Evolutionary conservation across 35 echinoderm and acorn worm species (phyloP), one percentile per base, ranked within the genome.

Genomic region (Ophioderma brevispina): DNA sequence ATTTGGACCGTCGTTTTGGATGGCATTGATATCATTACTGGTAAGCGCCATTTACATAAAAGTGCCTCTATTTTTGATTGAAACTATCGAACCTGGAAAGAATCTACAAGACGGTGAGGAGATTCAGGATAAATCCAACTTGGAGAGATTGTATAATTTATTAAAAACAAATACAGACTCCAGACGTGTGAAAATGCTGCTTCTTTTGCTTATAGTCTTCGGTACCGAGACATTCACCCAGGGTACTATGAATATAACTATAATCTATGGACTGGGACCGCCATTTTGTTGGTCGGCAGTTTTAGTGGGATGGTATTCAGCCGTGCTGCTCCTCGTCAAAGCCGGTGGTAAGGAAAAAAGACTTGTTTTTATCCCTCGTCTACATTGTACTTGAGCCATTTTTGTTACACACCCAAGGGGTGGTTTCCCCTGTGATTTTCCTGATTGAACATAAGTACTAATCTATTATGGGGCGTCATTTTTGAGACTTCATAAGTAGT

Each of bases 21-120:
- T 86, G 34, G 38, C 32, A 55, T 38, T 33, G 31, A 46, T 55
- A 30, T 77, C 38, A 11, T 33, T 40, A 1, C 33, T 81, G 0
- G 0, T 87, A 28, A 31, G 43, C 0, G 40, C 87, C 28, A 30
- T 76, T 15, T 92, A 92, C 49, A 36, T 82, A 1, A 1, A 75
- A 1, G 31, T 83, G 30, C 91, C 91, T 2, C 59, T 25, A 70
- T 70, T 70, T 70, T 30, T 70, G 15, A 70, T 70, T 70, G 59
- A 70, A 25, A 70, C 59, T 15, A 70, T 70, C 28, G 17, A 2
- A 30, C n/a, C 46, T n/a, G n/a, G 41, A 8, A 46, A 8, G 17
- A 46, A 46, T 46, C 17, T 17, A 46, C 41, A 46, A 46, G 41
- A 46, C 5, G 41, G 4, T 46, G 17, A 4, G 41, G 5, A 46